Percentiles rank a stretch among this genome's conserved stretches.
phyloP scores from a whole-genome alignment of 2,113 vertebrate genomes.

The Silurus asotus region DNA sequence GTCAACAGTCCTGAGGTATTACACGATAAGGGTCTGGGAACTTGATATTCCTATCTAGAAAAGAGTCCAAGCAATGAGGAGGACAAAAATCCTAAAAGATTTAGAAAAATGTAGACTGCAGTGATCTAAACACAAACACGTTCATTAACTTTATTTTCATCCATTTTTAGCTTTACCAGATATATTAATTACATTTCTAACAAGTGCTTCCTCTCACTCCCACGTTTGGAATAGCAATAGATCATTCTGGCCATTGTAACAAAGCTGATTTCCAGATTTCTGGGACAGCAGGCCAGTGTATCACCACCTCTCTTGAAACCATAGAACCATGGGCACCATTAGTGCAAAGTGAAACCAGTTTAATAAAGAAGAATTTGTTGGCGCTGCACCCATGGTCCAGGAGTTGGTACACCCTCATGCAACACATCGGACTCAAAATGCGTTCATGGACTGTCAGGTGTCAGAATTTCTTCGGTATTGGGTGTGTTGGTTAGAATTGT shows the following conservation, averaged over 20 bases:
- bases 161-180: conserved; percentile 73
- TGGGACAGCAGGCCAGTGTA: background rate
- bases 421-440: background rate
- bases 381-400: background rate
- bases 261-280: conserved; percentile 37
- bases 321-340: background rate
- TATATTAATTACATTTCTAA: conserved; percentile 72
- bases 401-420: background rate
- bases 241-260: conserved; percentile 64
- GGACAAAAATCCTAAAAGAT: background rate
- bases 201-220: conserved; percentile 55
- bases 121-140: background rate
- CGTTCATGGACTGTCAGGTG: too few relatives aligned
- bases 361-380: background rate
- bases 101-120: background rate
- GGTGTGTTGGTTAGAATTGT: background rate
- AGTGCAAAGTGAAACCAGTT: too few relatives aligned
- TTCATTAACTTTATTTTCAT: background rate
- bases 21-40: too few relatives aligned
- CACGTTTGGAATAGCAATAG: conserved; percentile 61
- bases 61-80: too few relatives aligned
- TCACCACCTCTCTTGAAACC: background rate
- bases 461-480: too few relatives aligned
- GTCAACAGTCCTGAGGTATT: too few relatives aligned
- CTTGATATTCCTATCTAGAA: too few relatives aligned